Percentiles rank a stretch among this genome's conserved stretches.
These are phyloP conservation scores for Scaptomyza cyrtandrae DNA, from an alignment of 2,888 invertebrate genomes.

Conservation along the genomic window DNA sequence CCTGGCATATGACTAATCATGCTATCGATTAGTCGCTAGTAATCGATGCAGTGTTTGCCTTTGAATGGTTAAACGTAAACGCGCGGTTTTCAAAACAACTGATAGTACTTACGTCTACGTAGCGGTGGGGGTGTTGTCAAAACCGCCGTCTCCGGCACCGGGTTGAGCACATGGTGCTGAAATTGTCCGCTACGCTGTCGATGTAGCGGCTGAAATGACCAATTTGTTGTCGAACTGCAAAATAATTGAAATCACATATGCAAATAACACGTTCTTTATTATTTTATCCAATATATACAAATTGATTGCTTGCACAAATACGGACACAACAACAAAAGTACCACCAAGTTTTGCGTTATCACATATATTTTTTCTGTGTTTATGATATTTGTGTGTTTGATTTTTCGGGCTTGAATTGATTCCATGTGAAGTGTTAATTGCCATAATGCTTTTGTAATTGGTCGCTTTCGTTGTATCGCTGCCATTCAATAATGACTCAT, in stretches of 20 bases:
- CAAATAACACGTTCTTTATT: slow-evolving; percentile 43
- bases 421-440: slow-evolving; percentile 71
- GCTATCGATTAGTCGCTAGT: slow-evolving; percentile 34
- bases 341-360: slow-evolving; percentile 56
- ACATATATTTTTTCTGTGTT: slow-evolving; percentile 10
- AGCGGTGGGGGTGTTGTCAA: slow-evolving; percentile 65
- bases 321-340: slow-evolving; percentile 1
- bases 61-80: slow-evolving; percentile 26
- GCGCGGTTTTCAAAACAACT: slow-evolving; percentile 33
- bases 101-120: slow-evolving; percentile 62
- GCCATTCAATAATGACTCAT: slow-evolving; percentile 48
- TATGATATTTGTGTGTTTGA: slow-evolving; percentile 44
- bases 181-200: slow-evolving; percentile 67
- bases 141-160: slow-evolving; percentile 70
- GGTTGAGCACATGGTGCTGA: slow-evolving; percentile 69
- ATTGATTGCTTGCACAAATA: slow-evolving; percentile 33
- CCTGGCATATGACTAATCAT: slow-evolving; percentile 17
- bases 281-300: slow-evolving; percentile 46
- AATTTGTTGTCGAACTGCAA: slow-evolving; percentile 74
- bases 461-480: slow-evolving; percentile 15
- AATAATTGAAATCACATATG: slow-evolving; percentile 25
- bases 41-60: slow-evolving; percentile 2
- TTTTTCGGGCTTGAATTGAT: slow-evolving; percentile 65
- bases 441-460: slow-evolving; percentile 51
- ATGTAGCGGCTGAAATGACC: slow-evolving; percentile 76